phyloP scores from a whole-genome alignment of 2,797 vertebrate genomes.

The Fistularia commersonii region DNA sequence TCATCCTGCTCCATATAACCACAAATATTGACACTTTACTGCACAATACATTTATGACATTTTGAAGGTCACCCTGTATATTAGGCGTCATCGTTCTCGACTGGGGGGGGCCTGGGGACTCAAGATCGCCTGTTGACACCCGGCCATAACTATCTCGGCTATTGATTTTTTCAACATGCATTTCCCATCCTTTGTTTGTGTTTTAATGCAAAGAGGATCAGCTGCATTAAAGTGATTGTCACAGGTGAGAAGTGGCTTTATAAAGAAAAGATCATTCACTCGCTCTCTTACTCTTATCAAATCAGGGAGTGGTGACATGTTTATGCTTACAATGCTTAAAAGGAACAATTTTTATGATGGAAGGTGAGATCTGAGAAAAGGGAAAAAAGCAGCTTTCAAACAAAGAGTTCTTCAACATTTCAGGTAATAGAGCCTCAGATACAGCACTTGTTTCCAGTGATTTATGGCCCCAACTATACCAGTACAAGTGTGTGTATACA shows the following conservation, averaged over 20 bases:
- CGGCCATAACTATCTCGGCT: conserved; percentile 70
- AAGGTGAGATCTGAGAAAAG: no score
- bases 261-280: conserved; percentile 46
- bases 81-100: conserved; percentile 66
- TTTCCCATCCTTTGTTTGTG: conserved; percentile 44
- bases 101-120: conserved; percentile 44
- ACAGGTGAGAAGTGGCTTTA: conserved; percentile 62
- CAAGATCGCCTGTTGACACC: conserved; percentile 80
- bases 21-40: conserved; percentile 99
- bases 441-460: no score
- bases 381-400: no score
- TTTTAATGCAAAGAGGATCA: conserved; percentile 71
- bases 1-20: conserved; percentile 98
- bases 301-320: conserved; percentile 8
- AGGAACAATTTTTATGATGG: no score
- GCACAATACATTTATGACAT: conserved; percentile 99
- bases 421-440: no score
- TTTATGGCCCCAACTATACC: no score
- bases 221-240: conserved; percentile 69
- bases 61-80: conserved; percentile 95
- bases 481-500: no score
- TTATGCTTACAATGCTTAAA: not conserved
- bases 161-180: conserved; percentile 66
- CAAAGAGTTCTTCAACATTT: no score
- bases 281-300: conserved; percentile 23